These are phyloP conservation scores for Eunapius fragilis DNA, from an alignment of 37 sponge, comb jelly and placozoan species.

Conservation along the genomic window DNA sequence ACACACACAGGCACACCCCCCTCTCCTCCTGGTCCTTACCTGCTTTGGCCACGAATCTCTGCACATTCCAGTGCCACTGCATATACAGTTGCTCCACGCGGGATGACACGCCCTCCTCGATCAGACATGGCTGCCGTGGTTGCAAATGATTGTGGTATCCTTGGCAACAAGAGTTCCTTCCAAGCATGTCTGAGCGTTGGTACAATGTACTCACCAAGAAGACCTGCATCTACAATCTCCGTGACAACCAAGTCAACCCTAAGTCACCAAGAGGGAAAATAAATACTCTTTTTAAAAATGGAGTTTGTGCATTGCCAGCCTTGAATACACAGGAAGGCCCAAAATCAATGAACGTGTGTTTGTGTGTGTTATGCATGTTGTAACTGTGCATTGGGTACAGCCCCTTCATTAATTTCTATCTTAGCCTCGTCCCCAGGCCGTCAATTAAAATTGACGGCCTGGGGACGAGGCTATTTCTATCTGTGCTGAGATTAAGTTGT, in stretches of 20 bases:
- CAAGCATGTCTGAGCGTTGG: slow-evolving; percentile 75
- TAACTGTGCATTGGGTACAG: too few species aligned
- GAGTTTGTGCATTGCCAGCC: too few species aligned
- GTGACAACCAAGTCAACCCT: slow-evolving; percentile 77
- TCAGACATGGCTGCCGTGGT: neutral
- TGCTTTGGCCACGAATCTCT: slow-evolving; percentile 51
- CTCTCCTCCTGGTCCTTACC: slow-evolving; percentile 15
- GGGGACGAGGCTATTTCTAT: too few species aligned
- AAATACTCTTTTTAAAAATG: too few species aligned
- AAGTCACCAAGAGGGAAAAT: neutral
- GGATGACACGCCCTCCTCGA: slow-evolving; percentile 59
- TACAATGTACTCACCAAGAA: slow-evolving; percentile 70
- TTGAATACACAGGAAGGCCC: too few species aligned
- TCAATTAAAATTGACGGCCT: too few species aligned
- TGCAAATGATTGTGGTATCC: neutral
- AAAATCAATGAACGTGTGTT: too few species aligned
- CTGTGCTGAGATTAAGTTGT: too few species aligned
- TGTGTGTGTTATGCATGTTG: too few species aligned
- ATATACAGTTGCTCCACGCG: slow-evolving; percentile 69
- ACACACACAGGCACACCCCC: neutral
- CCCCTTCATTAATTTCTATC: too few species aligned
- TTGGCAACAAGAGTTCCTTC: slow-evolving; percentile 45
- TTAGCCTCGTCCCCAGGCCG: too few species aligned
- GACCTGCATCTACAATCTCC: slow-evolving; percentile 79
- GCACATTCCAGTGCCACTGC: slow-evolving; percentile 52